Evolutionary conservation across 2,888 invertebrate genomes (phyloP), one percentile per base, ranked within the genome.

Genomic region (Morpho helenor): DNA sequence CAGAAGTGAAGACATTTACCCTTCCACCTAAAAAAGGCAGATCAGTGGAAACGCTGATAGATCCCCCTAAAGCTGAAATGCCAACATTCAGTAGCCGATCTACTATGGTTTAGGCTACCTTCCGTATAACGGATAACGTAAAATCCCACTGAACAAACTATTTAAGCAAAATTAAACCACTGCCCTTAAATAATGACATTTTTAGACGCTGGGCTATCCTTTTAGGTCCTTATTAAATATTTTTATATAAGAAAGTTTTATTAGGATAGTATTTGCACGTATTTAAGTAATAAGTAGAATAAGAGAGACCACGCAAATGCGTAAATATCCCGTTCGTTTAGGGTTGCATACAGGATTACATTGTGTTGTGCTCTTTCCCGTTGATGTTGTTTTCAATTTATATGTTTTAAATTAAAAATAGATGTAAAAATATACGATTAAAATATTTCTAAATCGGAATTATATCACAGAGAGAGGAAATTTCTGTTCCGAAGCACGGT

Each of bases 401-500:
- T 16, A 16, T 65, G 56, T 55, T 57, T 54, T 56, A 61, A 56
- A 56, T 66, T 66, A 69, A 68, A 66, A 68, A 64, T 63, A 64
- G 61, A 59, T 70, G 53, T 68, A 64, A 64, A 72, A 58, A 55
- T 63, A 31, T 31, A 57, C 56, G 45, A 64, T 66, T 64, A 68
- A 66, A 64, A 64, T 62, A 54, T 60, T 63, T 59, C 62, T 48
- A 53, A 60, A 55, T 59, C 55, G 41, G 56, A 64, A 52, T 43
- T 43, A 52, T 58, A 66, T 82, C 84, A 86, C 84, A 76, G 68
- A 72, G 71, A 80, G 90, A 88, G 90, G 88, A 89, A 89, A 90
- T 90, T 90, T 90, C 90, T 90, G 89, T 90, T 90, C 86, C 83
- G 68, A 68, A 69, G 70, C 61, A 70, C 67, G 86, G 85, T 89